Evolutionary conservation across 2,113 vertebrate species (phyloP), one percentile per base, ranked within the genome.

Genomic region (Eolophus roseicapilla): DNA sequence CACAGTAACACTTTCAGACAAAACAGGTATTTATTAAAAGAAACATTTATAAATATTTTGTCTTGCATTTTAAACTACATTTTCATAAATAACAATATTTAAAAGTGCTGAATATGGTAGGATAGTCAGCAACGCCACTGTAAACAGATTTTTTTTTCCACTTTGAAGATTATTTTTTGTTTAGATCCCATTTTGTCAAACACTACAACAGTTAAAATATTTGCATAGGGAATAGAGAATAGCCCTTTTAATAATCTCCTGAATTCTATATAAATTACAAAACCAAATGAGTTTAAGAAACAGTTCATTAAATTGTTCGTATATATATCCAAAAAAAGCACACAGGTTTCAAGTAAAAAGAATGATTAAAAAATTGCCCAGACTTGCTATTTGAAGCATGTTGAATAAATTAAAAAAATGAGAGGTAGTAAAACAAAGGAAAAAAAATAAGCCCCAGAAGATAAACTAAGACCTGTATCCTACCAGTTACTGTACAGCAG

Each of bases 201-300:
- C 97, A 98, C 97, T 97, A 98, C 97, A 97, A 98, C 97, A 98
- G 97, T 98, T 98, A 98, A 98, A 98, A 98, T 98, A 98, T 98
- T 98, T 98, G 98, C 98, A 98, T 98, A 98, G 98, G 98, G 98
- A 98, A 97, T 97, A 98, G 97, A 97, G 97, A 98, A 98, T 98
- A 98, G 98, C 98, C 98, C 98, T 98, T 98, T 97, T 96, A 97
- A 97, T 98, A 91, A 90, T 97, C 97, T 98, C 98, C 98, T 98
- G 98, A 98, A 98, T 98, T 98, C 98, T 98, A 96, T 98, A 97
- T 97, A 98, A 98, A 97, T 98, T 98, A 98, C 97, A 98, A 98
- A 98, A 98, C 95, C 96, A 98, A 98, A 97, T 95, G 96, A 97
- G 95, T 90, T 97, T 97, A 97, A 97, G 97, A 98, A 98, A 98